Base-by-base conservation (phyloP, 2,888 invertebrate genomes). In the Nomada ferruginata region DNA sequence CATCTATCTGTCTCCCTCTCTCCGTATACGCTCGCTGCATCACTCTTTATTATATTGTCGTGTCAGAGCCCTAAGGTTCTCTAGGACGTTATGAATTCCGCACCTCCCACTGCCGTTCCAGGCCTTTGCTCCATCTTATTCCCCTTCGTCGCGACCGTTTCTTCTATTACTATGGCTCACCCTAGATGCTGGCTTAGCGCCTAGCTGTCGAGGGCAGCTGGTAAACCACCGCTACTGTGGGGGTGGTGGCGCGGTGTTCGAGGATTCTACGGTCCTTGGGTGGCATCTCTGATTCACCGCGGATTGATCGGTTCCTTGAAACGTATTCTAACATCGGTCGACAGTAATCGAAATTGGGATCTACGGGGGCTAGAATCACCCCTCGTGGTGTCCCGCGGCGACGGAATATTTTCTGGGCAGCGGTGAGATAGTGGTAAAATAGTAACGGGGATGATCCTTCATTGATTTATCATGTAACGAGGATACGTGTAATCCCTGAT, bases 71-170 rank as follows among this genome's bases (percentile, higher is more conserved):
- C 47, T 47, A 36, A 15, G n/a, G 36, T 23, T 29, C 52, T 76
- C 36, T 20, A 59, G 76, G 53, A 50, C 60, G 47, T 71, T 55
- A 61, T 55, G 66, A 73, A 74, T 63, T 69, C 73, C 29, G 47
- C 59, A 44, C 64, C 64, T 23, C 76, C 73, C 65, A 73, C 57
- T 57, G 72, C 53, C 26, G 26, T 9, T 47, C 47, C 47, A 13
- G 47, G 15, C 47, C 55, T 57, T 73, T 63, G 55, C 53, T 53
- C 59, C 55, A 26, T 59, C 66, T 66, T 53, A 9, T 55, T 66
- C 53, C 36, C 20, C 65, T 44, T 26, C 11, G 13, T 11, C 5
- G 7, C 26, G 23, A 23, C 18, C 50, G 52, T 53, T 42, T 66
- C 66, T 36, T 44, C 69, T 23, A 69, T 57, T 57, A 18, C 44